Evolutionary conservation across 92 coral and sea anemone species (phyloP).

Genomic region (Epizoanthus rinbou): DNA sequence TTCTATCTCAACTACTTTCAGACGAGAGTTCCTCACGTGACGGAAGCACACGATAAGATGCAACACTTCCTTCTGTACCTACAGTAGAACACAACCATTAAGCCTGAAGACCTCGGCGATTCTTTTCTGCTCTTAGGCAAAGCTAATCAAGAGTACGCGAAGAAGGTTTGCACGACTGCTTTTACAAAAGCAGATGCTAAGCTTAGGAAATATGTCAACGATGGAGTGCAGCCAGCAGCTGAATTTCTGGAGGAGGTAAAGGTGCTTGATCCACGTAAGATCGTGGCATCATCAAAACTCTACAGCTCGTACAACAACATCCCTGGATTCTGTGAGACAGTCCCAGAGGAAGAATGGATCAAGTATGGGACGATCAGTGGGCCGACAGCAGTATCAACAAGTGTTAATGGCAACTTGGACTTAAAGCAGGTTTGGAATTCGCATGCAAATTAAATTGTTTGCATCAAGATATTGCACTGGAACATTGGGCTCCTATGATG

Average conservation of each 20-base stretch:
- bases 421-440: too few species aligned
- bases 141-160: conserved; percentile 27
- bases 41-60: conserved; percentile 48
- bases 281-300: conserved; percentile 1
- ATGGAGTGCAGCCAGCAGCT: conserved; percentile 55
- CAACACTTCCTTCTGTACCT: conserved; percentile 31
- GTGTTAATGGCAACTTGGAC: too few species aligned
- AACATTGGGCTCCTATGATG: conserved; percentile 52
- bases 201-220: conserved; percentile 44
- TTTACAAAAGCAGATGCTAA: conserved; percentile 44
- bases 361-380: conserved; percentile 40
- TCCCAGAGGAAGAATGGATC: conserved; percentile 43
- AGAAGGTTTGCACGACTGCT: conserved; percentile 32
- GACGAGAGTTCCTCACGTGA: conserved; percentile 32
- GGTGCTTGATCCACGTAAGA: conserved; percentile 43
- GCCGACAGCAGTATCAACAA: conserved; percentile 43
- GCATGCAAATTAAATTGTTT: conserved; percentile 13
- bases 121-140: conserved; percentile 32
- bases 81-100: conserved; percentile 21
- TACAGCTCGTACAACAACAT: conserved; percentile 43
- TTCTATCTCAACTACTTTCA: conserved; percentile 40
- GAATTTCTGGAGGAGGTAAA: conserved; percentile 49
- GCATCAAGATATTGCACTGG: conserved; percentile 49
- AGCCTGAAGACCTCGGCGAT: conserved; percentile 32
- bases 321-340: conserved; percentile 48